A percentile compares a stretch with the other conserved stretches of the same genome.
Conservation (phyloP, 1,140 invertebrate genomes). For the Maconellicoccus hirsutus region DNA sequence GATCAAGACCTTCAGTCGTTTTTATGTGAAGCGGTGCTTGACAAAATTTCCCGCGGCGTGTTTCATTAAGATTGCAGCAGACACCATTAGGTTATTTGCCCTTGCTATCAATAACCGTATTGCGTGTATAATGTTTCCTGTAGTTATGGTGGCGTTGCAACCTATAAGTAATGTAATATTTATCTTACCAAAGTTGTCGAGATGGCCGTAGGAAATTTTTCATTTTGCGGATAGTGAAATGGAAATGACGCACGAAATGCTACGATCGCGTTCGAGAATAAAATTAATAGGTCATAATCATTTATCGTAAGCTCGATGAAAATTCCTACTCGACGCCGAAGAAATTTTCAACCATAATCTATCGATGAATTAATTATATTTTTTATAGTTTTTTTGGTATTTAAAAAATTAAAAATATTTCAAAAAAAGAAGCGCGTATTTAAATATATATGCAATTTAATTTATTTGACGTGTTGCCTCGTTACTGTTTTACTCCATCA, state of each 20-base stretch:
- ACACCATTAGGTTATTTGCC: constrained; percentile 20
- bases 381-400: too few species aligned
- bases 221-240: not conserved
- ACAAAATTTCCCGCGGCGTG: constrained; percentile 16
- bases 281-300: too few species aligned
- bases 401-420: too few species aligned
- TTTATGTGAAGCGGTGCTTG: constrained; percentile 17
- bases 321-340: too few species aligned
- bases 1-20: not conserved
- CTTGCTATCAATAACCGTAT: constrained; percentile 22
- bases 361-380: too few species aligned
- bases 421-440: too few species aligned
- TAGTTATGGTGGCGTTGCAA: constrained; percentile 4
- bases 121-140: constrained; percentile 19
- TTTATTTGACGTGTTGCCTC: not conserved
- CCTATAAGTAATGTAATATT: not conserved
- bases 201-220: not conserved
- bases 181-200: not conserved
- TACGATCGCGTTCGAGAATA: not conserved
- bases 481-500: not conserved
- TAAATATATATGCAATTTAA: not conserved
- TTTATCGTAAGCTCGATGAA: too few species aligned
- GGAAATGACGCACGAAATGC: not conserved
- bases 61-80: constrained; percentile 18
- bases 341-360: too few species aligned